These are phyloP conservation scores for Cyclophora albipunctata DNA, from an alignment of 2,888 invertebrate genomes.

Conservation along the genomic window DNA sequence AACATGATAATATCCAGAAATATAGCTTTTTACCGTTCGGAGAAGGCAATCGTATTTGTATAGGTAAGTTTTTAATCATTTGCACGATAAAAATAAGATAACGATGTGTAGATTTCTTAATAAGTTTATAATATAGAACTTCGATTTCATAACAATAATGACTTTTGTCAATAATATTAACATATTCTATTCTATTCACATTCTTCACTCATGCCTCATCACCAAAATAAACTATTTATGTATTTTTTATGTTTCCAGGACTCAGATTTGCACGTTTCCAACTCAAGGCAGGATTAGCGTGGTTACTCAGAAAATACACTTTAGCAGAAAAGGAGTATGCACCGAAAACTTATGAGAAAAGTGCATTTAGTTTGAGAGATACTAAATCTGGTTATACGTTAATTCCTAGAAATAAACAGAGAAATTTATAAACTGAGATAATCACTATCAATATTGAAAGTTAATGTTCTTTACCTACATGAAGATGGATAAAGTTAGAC, in stretches of 20 bases:
- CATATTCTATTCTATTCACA: too few species aligned
- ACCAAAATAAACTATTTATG: too few species aligned
- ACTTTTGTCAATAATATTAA: not conserved
- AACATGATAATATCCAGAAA: constrained; percentile 29
- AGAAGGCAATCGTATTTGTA: constrained; percentile 65
- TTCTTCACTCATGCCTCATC: too few species aligned
- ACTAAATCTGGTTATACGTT: not conserved
- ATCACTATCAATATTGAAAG: too few species aligned
- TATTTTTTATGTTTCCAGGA: not conserved
- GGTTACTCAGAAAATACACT: not conserved
- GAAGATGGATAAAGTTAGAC: too few species aligned
- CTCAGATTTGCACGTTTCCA: not conserved
- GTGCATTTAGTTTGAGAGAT: not conserved
- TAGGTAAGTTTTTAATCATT: constrained; percentile 49
- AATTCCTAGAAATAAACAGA: not conserved
- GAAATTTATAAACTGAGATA: too few species aligned
- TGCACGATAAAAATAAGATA: too few species aligned
- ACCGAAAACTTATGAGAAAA: not conserved
- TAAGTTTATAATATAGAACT: constrained; percentile 3
- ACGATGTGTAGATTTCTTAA: too few species aligned
- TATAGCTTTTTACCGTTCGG: constrained; percentile 65
- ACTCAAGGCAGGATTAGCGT: not conserved
- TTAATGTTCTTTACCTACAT: too few species aligned
- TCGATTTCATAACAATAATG: not conserved
- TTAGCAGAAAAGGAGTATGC: not conserved